These are phyloP conservation scores for Podarcis raffonei DNA, from an alignment of 2,113 vertebrate species.

Conservation along the genomic window DNA sequence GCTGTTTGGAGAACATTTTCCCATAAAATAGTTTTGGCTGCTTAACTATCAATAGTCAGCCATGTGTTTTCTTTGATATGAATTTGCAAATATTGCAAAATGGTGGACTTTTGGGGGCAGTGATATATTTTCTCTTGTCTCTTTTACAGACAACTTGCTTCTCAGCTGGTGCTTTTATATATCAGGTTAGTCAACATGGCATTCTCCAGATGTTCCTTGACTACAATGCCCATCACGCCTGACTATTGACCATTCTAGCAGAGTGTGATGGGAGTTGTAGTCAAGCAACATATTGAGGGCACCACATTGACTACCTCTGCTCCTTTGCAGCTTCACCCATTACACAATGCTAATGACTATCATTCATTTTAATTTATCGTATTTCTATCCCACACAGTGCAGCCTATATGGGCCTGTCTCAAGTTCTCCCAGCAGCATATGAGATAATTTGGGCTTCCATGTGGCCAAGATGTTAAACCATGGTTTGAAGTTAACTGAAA, in stretches of 20 bases:
- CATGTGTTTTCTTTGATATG: constrained; percentile 9
- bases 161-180: fast-evolving
- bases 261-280: neutral
- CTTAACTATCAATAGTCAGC: constrained; percentile 33
- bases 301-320: too few relatives aligned
- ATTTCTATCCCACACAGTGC: neutral
- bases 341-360: neutral
- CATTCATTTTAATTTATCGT: neutral
- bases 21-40: constrained; percentile 43
- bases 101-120: neutral
- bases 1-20: constrained; percentile 48
- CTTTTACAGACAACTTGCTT: neutral
- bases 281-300: neutral
- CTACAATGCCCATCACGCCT: neutral
- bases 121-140: neutral
- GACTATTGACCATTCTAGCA: too few relatives aligned
- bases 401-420: too few relatives aligned
- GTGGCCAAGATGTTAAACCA: too few relatives aligned
- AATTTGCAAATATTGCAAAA: neutral
- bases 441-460: too few relatives aligned
- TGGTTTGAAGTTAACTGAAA: neutral
- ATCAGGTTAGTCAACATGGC: neutral
- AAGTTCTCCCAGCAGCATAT: too few relatives aligned
- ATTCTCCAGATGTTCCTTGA: neutral
- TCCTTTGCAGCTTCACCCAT: neutral